Base-by-base conservation (phyloP, 2,888 invertebrate genomes). In the Pristionchus fissidentatus region DNA sequence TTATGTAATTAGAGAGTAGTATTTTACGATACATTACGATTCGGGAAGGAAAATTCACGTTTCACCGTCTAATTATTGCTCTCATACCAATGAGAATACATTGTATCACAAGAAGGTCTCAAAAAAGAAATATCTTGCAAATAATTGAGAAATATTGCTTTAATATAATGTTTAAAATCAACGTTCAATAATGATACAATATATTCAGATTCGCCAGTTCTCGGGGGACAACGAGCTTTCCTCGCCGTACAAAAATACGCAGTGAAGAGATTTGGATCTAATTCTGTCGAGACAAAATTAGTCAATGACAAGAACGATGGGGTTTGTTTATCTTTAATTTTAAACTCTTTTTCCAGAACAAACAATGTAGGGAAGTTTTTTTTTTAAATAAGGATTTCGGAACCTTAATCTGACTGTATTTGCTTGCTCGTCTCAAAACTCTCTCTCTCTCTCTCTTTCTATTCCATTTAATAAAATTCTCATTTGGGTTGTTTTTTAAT, bases 161-260 rank as follows among this genome's bases (percentile, higher is more conserved):
- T n/a, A n/a, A n/a, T n/a, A n/a, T n/a, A n/a, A n/a, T n/a, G n/a
- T n/a, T n/a, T n/a, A n/a, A n/a, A n/a, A n/a, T 35, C 8, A 41
- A n/a, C 38, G 38, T 13, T n/a, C 32, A 81, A 62, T 38, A n/a
- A 46, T 41, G 8, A n/a, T 41, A 1, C 41, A 22, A 60, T 60
- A 55, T 55, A 15, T 83, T 32, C 83, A 83, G 83, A 38, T n/a
- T 84, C 84, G 49, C 84, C 84, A n/a, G 22, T 84, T 10, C 78
- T 84, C 66, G 79, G 79, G 3, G 84, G 84, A 0, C 84, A 78
- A 52, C 55, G 79, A 0, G 84, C 84, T 2, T 66, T 84, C 46
- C 52, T 84, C 38, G 84, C 84, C 32, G 77, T 84, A 32, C 84
- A 84, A 55, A 84, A 84, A 49, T 80, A 77, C n/a, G 79, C 84